Evolutionary conservation across 2,888 invertebrate genomes (phyloP).

Genomic region (Sympetrum striolatum): DNA sequence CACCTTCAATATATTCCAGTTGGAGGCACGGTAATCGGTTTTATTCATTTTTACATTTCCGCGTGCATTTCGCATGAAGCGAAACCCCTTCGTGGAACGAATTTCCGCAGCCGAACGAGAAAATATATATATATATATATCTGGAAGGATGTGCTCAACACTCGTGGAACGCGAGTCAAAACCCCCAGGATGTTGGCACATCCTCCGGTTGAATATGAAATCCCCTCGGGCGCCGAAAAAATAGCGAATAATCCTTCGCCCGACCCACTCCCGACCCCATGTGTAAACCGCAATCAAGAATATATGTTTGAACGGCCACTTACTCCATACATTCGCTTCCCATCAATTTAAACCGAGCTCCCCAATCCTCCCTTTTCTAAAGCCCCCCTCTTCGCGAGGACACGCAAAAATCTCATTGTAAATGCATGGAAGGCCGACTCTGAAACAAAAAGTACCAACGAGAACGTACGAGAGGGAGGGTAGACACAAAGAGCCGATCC

Average conservation of each 20-base stretch:
- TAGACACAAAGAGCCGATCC: neutral
- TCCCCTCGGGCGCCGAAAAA: neutral
- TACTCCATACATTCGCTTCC: conserved; percentile 26
- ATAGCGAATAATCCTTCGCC: neutral
- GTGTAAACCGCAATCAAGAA: conserved; percentile 4
- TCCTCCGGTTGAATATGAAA: neutral
- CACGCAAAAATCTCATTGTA: conserved; percentile 9
- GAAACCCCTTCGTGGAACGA: too few relatives aligned
- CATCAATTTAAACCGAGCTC: conserved; percentile 14
- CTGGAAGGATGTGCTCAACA: neutral
- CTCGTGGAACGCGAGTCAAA: neutral
- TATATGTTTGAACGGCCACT: conserved; percentile 29
- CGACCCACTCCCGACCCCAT: neutral
- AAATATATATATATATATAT: neutral
- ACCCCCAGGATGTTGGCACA: neutral
- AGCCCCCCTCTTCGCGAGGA: neutral
- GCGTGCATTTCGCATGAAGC: too few relatives aligned
- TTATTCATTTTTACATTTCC: too few relatives aligned
- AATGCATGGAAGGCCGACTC: conserved; percentile 20
- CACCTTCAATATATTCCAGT: too few relatives aligned
- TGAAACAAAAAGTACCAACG: neutral
- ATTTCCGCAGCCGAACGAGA: neutral
- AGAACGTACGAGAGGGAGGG: neutral
- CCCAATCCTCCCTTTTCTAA: neutral
- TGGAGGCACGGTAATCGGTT: too few relatives aligned